Conservation (phyloP, 1,140 invertebrate species). For the Temnothorax nylanderi region DNA sequence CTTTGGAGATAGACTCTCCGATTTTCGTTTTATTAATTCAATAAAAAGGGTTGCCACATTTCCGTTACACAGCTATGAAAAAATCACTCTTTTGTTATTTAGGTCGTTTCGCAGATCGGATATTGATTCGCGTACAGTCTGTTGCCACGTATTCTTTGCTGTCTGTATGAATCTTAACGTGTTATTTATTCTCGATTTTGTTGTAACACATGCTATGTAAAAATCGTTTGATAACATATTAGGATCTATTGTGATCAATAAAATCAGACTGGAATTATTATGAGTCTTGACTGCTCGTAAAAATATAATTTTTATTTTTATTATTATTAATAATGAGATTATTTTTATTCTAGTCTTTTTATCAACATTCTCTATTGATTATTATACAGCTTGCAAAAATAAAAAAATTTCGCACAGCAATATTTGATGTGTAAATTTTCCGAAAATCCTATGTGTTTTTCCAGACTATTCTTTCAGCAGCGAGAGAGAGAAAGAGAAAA, state of each 20-base stretch:
- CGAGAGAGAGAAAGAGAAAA: not conserved
- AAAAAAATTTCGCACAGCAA: not conserved
- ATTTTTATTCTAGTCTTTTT: not conserved
- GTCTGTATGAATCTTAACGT: slow-evolving; percentile 15
- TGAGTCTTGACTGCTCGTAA: not conserved
- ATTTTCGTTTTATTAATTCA: not conserved
- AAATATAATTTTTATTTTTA: not conserved
- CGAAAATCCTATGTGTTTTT: not conserved
- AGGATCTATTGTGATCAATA: not conserved
- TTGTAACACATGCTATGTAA: not conserved
- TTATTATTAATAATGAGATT: not conserved
- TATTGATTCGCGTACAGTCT: slow-evolving; percentile 26
- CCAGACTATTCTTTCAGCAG: not conserved
- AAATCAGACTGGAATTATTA: not conserved
- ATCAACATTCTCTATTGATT: not conserved
- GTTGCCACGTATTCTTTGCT: slow-evolving; percentile 14
- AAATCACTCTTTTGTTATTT: slow-evolving; percentile 37
- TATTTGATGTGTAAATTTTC: slow-evolving; percentile 1
- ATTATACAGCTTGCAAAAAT: not conserved
- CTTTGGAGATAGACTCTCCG: not conserved
- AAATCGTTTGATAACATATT: not conserved
- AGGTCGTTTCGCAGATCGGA: slow-evolving; percentile 32
- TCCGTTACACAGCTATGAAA: slow-evolving; percentile 6
- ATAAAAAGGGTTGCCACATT: not conserved
- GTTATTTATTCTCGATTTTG: slow-evolving; percentile 7